Conservation (phyloP, 2,797 vertebrate genomes). For the Pseudopleuronectes americanus region DNA sequence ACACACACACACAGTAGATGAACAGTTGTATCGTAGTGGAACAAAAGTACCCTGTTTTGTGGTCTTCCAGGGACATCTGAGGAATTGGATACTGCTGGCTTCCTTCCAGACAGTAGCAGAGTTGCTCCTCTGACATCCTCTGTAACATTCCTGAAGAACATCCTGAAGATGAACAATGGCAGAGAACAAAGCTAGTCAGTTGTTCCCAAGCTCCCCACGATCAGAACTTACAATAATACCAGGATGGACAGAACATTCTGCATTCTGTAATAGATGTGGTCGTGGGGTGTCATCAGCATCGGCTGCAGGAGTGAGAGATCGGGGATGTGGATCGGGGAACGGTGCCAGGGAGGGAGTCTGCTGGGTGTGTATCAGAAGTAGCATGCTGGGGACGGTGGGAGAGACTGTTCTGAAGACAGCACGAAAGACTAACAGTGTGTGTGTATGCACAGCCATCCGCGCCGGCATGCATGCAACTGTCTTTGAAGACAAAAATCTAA, state of each 20-base stretch:
- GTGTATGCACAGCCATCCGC: too few species aligned
- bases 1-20: neutral
- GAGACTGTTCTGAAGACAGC: too few species aligned
- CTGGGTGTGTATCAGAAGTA: too few species aligned
- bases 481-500: too few species aligned
- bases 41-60: conserved; percentile 19
- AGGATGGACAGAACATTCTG: conserved; percentile 37
- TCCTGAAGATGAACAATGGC: conserved; percentile 81
- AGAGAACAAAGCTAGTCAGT: conserved; percentile 76
- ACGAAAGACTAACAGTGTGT: too few species aligned
- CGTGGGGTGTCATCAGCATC: too few species aligned
- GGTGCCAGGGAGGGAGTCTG: too few species aligned
- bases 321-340: too few species aligned
- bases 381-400: too few species aligned
- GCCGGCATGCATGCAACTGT: too few species aligned
- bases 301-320: too few species aligned
- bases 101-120: conserved; percentile 47
- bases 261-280: too few species aligned
- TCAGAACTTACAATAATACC: conserved; percentile 33
- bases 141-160: conserved; percentile 78
- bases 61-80: conserved; percentile 46
- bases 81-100: conserved; percentile 21
- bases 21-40: conserved; percentile 11
- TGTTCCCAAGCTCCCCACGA: conserved; percentile 84
- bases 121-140: conserved; percentile 66